Evolutionary conservation across 2,113 vertebrate species (phyloP).

Genomic region (Pholis gunnellus): DNA sequence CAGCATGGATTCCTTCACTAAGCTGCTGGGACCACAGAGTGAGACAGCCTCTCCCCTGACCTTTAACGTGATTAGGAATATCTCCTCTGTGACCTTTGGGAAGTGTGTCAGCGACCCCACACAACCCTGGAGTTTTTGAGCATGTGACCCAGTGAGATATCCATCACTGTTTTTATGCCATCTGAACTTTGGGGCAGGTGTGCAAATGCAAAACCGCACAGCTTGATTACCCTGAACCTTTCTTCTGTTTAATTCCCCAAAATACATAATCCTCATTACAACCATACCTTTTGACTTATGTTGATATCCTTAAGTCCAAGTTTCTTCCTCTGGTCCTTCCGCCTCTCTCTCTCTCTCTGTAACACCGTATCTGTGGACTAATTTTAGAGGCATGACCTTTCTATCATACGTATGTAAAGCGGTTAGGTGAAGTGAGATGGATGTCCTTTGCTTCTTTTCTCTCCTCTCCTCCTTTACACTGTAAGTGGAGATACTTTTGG

Average conservation of each 20-base stretch:
- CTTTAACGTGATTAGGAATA: conserved; percentile 69
- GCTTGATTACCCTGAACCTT: neutral
- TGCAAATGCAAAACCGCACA: conserved; percentile 8
- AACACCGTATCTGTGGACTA: conserved; percentile 57
- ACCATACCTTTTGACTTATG: neutral
- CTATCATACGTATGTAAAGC: conserved; percentile 65
- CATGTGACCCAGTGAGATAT: conserved; percentile 34
- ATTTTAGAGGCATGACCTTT: conserved; percentile 81
- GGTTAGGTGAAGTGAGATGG: conserved; percentile 26
- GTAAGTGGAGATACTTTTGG: conserved; percentile 73
- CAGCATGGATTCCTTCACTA: neutral
- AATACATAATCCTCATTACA: conserved; percentile 6
- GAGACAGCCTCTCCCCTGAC: conserved; percentile 52
- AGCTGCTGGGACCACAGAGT: conserved; percentile 19
- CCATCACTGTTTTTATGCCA: conserved; percentile 9
- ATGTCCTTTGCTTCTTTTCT: conserved; percentile 20
- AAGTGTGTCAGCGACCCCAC: conserved; percentile 57
- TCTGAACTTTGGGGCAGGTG: neutral
- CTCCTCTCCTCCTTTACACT: conserved; percentile 39
- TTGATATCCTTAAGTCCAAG: neutral
- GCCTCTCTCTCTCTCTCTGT: conserved; percentile 18
- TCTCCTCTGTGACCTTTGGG: conserved; percentile 64
- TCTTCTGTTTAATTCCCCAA: neutral
- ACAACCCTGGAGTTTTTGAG: conserved; percentile 22
- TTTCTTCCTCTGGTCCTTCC: conserved; percentile 1